Percentiles rank a stretch among this genome's conserved stretches.
Evolutionary conservation across 2,888 invertebrate species (phyloP).

Genomic region (Troglohyphantes excavatus): DNA sequence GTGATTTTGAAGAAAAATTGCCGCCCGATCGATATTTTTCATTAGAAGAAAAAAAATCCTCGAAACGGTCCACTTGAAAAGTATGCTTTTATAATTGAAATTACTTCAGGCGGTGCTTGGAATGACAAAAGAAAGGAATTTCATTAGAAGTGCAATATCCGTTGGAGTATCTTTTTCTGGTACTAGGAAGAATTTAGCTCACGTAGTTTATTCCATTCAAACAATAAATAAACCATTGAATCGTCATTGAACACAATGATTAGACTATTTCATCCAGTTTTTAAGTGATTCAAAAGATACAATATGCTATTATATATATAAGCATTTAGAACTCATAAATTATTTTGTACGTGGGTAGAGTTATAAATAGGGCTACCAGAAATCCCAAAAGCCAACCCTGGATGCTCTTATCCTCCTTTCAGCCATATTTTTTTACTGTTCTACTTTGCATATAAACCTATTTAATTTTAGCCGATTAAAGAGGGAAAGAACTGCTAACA

Average conservation of each 20-base stretch:
- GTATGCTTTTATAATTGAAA: constrained; percentile 59
- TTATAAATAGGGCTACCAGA: too few species aligned
- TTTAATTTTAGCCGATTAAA: too few species aligned
- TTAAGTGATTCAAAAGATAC: background rate
- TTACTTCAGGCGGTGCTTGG: constrained; percentile 32
- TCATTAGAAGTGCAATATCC: constrained; percentile 12
- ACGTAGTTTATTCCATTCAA: background rate
- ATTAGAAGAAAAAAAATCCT: constrained; percentile 26
- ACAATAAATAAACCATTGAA: background rate
- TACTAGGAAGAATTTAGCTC: constrained; percentile 18
- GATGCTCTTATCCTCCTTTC: too few species aligned
- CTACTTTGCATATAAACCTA: too few species aligned
- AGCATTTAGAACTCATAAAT: too few species aligned
- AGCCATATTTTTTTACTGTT: too few species aligned
- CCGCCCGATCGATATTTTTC: constrained; percentile 57
- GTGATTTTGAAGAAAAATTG: constrained; percentile 53
- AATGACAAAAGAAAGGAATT: constrained; percentile 45
- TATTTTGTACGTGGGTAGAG: too few species aligned
- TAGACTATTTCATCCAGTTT: background rate
- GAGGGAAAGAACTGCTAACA: too few species aligned
- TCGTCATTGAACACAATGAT: background rate
- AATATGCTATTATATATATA: background rate
- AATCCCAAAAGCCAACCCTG: too few species aligned
- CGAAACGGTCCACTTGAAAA: constrained; percentile 24
- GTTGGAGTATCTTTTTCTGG: background rate